A percentile compares a stretch with the other conserved stretches of the same genome.
These are phyloP conservation scores for Centroberyx gerrardi DNA, from an alignment of 2,797 vertebrate species.

Conservation along the genomic window DNA sequence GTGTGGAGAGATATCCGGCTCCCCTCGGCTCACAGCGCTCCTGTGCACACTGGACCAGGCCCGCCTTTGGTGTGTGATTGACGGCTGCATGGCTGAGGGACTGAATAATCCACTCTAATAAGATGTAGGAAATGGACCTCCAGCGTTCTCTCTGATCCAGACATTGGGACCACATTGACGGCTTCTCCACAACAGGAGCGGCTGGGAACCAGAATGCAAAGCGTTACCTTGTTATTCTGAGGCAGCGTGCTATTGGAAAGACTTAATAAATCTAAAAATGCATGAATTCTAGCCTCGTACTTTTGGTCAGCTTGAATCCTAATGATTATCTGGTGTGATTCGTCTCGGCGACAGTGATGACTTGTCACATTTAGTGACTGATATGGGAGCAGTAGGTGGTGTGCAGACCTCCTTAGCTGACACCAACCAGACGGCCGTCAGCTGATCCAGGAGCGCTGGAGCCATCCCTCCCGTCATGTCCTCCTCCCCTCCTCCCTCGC, in stretches of 20 bases:
- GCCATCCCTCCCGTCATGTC: constrained; percentile 39
- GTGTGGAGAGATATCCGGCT: constrained; percentile 85
- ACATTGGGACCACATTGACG: constrained; percentile 73
- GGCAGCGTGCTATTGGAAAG: constrained; percentile 32
- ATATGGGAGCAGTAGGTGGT: constrained; percentile 27
- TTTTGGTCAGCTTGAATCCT: neutral
- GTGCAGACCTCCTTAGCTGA: constrained; percentile 14
- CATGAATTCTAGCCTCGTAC: neutral
- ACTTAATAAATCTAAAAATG: neutral
- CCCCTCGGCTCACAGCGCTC: constrained; percentile 78
- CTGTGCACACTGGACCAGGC: constrained; percentile 71
- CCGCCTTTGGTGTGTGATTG: constrained; percentile 83
- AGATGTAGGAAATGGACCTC: constrained; percentile 84
- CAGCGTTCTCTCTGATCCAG: constrained; percentile 75
- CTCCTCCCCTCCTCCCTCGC: constrained; percentile 24
- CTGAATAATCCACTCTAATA: constrained; percentile 86
- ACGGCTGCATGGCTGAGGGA: constrained; percentile 82
- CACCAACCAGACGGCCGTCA: constrained; percentile 49
- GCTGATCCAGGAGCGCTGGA: constrained; percentile 55
- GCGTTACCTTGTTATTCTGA: constrained; percentile 63
- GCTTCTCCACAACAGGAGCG: constrained; percentile 61
- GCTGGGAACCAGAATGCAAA: constrained; percentile 68
- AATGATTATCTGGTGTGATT: neutral
- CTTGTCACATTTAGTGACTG: constrained; percentile 11
- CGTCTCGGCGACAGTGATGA: neutral